Base-by-base conservation (phyloP, 1,140 invertebrate genomes). In the Caenorhabditis latens region DNA sequence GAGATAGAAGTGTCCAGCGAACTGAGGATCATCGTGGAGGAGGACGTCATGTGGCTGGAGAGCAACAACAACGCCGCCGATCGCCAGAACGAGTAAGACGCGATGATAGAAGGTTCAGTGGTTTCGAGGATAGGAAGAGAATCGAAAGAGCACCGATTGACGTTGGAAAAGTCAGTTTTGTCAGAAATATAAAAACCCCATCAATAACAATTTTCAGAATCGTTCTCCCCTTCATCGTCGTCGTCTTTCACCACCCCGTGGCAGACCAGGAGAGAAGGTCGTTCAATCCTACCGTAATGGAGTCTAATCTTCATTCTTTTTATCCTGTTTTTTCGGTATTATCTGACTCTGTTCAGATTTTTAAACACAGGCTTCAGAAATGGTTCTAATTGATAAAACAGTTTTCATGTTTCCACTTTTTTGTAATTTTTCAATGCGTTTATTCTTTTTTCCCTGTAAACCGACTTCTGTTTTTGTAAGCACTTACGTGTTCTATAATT, bases 261-360 rank as follows among this genome's bases (percentile, higher is more conserved):
- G 71, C 19, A 50, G 71, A 79, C 71, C 71, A 19, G 71, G 71
- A 79, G 71, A 79, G 21, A 79, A 79, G 24, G 43, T 50, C 43
- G 71, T 79, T 79, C 46, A 24, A 79, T 79, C 71, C 0, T 79
- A 79, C n/a, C 71, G 71, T n/a, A 79, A 79, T 42, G 71, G 71
- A 50, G 67, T 79, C 50, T 79, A 58, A 71, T 16, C 43, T 19
- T 75, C 84, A 40, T 14, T 71, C 32, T n/a, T 53, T 50, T 71
- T 53, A 53, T 40, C 14, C 7, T 24, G 48, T 65, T 50, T 85
- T 71, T 48, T 53, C 13, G 16, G 16, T 58, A 21, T 58, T 58
- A 21, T n/a, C 57, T 8, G 8, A 9, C n/a, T 58, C 21, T 58
- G 67, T 32, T 57, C 55, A 46, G 21, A 50, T 40, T 57, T 57